Evolutionary conservation across 2,888 invertebrate genomes (phyloP).

Genomic region (Leuctra nigra): DNA sequence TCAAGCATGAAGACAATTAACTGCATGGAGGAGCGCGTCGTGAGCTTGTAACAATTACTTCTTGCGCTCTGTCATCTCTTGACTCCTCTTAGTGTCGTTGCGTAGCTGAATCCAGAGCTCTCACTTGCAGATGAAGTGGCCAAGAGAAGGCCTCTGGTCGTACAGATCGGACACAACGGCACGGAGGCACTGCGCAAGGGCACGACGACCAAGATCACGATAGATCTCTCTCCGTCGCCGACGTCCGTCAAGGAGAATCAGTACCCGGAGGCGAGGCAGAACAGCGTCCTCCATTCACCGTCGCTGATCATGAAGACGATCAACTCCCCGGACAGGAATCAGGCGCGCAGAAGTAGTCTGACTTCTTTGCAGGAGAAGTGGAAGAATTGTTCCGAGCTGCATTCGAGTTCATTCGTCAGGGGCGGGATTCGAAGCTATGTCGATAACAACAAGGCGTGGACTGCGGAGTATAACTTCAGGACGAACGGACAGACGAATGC

Average conservation of each 20-base stretch:
- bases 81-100: no score
- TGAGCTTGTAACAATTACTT: not conserved
- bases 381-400: not conserved
- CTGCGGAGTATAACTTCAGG: not conserved
- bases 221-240: conserved; percentile 39
- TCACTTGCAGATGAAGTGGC: conserved; percentile 5
- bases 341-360: not conserved
- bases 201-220: conserved; percentile 43
- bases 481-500: not conserved
- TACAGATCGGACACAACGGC: not conserved
- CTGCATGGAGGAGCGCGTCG: not conserved
- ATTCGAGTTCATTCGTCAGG: not conserved
- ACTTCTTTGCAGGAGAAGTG: not conserved
- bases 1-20: not conserved
- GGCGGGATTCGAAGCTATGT: not conserved
- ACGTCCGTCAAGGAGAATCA: not conserved
- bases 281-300: conserved; percentile 20
- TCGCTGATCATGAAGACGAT: conserved; percentile 27
- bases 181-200: not conserved
- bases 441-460: not conserved
- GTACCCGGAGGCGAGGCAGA: not conserved
- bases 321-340: not conserved
- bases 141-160: not conserved
- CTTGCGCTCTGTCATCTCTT: no score
- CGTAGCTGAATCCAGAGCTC: no score